phyloP scores from a whole-genome alignment of 2,113 vertebrate genomes.

The Sclerurus mexicanus region DNA sequence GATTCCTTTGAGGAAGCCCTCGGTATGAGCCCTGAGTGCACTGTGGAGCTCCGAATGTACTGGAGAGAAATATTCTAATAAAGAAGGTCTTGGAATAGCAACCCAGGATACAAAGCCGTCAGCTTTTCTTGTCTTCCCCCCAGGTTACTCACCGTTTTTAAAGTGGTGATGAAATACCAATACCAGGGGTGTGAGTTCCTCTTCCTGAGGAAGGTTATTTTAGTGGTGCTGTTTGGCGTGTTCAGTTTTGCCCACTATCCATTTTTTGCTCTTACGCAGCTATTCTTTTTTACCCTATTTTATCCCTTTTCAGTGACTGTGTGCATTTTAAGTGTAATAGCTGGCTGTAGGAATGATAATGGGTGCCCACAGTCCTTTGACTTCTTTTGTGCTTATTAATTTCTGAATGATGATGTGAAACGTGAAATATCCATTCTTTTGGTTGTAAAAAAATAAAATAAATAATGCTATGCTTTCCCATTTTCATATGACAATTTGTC shows the following conservation, averaged over 20 bases:
- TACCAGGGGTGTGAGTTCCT: background rate
- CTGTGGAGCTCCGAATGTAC: fast-evolving
- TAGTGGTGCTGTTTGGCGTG: background rate
- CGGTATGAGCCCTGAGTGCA: background rate
- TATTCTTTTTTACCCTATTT: background rate
- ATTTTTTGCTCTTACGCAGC: background rate
- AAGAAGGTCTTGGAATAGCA: background rate
- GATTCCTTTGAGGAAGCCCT: background rate
- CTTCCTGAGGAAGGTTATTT: background rate
- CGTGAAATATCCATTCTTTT: background rate
- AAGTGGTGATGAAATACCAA: background rate
- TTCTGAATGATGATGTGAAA: background rate
- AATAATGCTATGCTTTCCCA: fast-evolving
- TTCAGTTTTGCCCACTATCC: background rate
- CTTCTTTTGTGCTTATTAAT: background rate
- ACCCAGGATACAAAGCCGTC: background rate
- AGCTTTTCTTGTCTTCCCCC: fast-evolving
- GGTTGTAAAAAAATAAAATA: background rate
- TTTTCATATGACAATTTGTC: background rate
- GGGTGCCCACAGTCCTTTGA: background rate
- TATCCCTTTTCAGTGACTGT: background rate
- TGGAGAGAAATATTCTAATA: background rate
- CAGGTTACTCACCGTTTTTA: fast-evolving
- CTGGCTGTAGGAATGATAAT: background rate
- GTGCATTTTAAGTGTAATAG: background rate